phyloP scores from a whole-genome alignment of 2,888 invertebrate species.

The Synanthedon vespiformis region DNA sequence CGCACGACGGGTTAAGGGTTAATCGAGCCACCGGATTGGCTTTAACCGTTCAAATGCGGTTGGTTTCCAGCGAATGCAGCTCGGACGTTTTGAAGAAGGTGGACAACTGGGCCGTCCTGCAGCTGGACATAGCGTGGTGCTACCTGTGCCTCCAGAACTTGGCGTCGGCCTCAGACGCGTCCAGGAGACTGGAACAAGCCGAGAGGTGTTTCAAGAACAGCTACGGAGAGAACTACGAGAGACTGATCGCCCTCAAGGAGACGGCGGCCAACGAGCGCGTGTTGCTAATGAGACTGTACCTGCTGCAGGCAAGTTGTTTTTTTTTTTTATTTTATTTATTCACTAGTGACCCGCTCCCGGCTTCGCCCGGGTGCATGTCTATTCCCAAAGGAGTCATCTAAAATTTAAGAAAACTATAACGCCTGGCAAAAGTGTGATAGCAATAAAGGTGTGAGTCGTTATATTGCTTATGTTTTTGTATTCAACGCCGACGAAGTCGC shows the following conservation, averaged over 20 bases:
- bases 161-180: conserved; percentile 73
- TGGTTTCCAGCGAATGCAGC: conserved; percentile 70
- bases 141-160: conserved; percentile 82
- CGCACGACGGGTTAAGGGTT: no score
- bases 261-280: conserved; percentile 77
- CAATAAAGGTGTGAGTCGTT: no score
- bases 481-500: no score
- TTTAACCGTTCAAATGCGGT: background rate
- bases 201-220: conserved; percentile 74
- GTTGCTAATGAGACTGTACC: conserved; percentile 80
- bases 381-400: no score
- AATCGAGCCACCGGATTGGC: no score
- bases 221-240: conserved; percentile 53
- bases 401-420: no score
- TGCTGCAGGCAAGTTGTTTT: conserved; percentile 56
- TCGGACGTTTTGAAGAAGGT: conserved; percentile 75
- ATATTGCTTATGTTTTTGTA: no score
- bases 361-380: no score
- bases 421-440: no score
- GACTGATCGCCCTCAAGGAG: conserved; percentile 45
- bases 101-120: conserved; percentile 86
- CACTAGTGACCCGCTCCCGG: no score
- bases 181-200: conserved; percentile 74
- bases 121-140: conserved; percentile 91
- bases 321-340: no score